These are phyloP conservation scores for Atlantisia rogersi DNA, from an alignment of 2,113 vertebrate genomes.

Conservation along the genomic window DNA sequence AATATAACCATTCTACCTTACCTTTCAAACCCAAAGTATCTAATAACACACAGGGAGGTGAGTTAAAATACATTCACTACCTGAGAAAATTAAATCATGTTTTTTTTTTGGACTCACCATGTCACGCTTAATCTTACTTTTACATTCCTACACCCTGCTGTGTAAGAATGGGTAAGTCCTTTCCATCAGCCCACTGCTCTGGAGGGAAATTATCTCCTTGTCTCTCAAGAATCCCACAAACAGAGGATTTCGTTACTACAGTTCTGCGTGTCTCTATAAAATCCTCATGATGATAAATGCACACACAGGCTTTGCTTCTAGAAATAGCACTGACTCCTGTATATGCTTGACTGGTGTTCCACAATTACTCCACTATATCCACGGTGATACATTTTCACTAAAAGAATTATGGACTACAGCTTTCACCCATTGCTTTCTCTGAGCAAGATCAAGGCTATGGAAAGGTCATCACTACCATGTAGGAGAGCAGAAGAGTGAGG, in stretches of 20 bases:
- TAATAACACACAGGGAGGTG: background rate
- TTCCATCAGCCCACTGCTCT: background rate
- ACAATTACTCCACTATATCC: background rate
- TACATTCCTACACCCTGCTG: background rate
- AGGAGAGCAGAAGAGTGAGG: background rate
- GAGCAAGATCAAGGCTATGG: background rate
- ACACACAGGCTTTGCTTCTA: background rate
- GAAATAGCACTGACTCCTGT: background rate
- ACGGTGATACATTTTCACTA: background rate
- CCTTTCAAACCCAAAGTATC: background rate
- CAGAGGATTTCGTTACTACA: background rate
- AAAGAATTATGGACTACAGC: background rate
- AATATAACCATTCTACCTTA: background rate
- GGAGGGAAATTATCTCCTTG: background rate
- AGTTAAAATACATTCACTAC: background rate
- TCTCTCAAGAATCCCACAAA: background rate
- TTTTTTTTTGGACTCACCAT: background rate
- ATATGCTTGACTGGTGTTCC: background rate
- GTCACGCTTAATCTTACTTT: background rate
- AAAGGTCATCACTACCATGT: fast-evolving
- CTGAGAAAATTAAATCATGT: background rate
- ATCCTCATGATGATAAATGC: background rate
- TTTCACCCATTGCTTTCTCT: background rate
- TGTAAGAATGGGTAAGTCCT: background rate
- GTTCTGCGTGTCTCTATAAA: background rate